These are phyloP conservation scores for Orchesella flavescens DNA, from an alignment of 2,888 invertebrate genomes.

Conservation along the genomic window DNA sequence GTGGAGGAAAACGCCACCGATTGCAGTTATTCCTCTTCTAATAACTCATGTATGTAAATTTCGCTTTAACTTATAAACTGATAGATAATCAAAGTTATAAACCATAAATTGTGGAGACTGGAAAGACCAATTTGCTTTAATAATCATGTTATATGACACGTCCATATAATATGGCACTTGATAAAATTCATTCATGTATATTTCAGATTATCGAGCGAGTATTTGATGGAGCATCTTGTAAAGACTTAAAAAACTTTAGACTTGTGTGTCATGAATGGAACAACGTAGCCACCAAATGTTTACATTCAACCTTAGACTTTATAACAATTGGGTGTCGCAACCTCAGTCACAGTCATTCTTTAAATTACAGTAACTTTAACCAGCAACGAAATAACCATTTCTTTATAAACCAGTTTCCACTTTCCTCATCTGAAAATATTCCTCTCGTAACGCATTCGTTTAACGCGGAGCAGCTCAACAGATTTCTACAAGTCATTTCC, in stretches of 20 bases:
- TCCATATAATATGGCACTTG: no score
- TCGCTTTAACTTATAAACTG: no score
- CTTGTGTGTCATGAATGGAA: slow-evolving; percentile 61
- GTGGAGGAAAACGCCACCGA: slow-evolving; percentile 33
- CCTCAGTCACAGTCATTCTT: slow-evolving; percentile 33
- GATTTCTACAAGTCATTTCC: slow-evolving; percentile 53
- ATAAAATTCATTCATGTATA: no score
- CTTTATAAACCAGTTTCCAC: not conserved
- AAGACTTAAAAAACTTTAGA: slow-evolving; percentile 54
- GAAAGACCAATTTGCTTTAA: no score
- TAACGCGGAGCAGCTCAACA: slow-evolving; percentile 50
- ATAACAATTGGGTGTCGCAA: slow-evolving; percentile 56
- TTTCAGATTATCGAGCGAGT: slow-evolving; percentile 54
- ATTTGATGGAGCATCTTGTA: slow-evolving; percentile 26
- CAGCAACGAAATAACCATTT: not conserved
- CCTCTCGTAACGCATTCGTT: slow-evolving; percentile 39
- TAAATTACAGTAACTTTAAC: slow-evolving; percentile 43
- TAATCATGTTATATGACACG: no score
- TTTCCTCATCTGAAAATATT: not conserved
- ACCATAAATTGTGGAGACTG: no score
- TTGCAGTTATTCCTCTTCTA: slow-evolving; percentile 39
- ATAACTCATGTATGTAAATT: slow-evolving; percentile 48
- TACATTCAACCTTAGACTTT: slow-evolving; percentile 48
- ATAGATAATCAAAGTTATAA: no score
- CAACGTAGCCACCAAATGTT: slow-evolving; percentile 54